Evolutionary conservation across 2,113 vertebrate genomes (phyloP), one percentile per base, ranked within the genome.

Genomic region (Scopus umbretta): DNA sequence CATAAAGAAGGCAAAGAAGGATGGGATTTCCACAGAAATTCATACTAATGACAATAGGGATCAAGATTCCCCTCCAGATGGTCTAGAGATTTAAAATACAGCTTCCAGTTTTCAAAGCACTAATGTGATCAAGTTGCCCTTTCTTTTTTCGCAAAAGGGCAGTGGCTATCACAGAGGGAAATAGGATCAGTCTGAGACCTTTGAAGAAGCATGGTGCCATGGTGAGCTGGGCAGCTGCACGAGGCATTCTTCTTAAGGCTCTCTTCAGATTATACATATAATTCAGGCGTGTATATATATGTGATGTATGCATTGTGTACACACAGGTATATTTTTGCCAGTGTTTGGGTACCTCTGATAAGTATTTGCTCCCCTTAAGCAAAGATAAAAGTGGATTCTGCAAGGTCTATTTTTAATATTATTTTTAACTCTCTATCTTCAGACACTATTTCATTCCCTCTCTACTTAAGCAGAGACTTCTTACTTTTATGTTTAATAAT

Each of bases 401-500:
- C 45, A 81, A 71, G 30, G 75, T 61, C 16, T 79, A 17, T 81
- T 94, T 95, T 87, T 79, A 50, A 34, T 88, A 50, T 25, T 70
- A 63, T 81, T 84, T 97, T 94, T 56, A 94, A 89, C 70, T 68
- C 43, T 74, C 25, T 89, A 82, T 32, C 49, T 79, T 74, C 84
- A 95, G 75, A 72, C 7, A 73, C 49, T 0, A 85, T 85, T 89
- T 85, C 12, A 20, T 26, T 75, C 49, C 4, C 27, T 80, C 55
- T 67, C 47, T 83, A 47, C 40, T 76, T 88, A 86, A 91, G 52
- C 32, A 67, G 52, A 79, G 16, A 40, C n/a, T 71, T 88, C 59
- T 87, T 76, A 20, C 45, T 91, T 90, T 96, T 75, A 68, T 61
- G 43, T 91, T 97, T 91, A 91, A 96, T 92, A 95, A 97, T 91